phyloP scores from a whole-genome alignment of 2,888 invertebrate genomes.

The Cantharis flavilabris region DNA sequence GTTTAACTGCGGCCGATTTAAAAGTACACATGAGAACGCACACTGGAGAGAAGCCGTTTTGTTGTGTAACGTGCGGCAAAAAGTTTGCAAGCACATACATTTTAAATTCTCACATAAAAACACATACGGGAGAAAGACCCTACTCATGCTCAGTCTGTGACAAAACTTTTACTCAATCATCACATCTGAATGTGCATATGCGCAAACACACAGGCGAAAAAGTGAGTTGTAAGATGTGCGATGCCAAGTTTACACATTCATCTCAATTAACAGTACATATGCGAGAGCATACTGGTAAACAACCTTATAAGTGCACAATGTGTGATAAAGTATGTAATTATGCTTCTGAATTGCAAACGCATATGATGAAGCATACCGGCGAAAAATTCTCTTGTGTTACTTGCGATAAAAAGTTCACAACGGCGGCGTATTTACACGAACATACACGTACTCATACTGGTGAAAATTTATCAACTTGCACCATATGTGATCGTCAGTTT shows the following conservation, averaged over 20 bases:
- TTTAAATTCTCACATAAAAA: conserved; percentile 63
- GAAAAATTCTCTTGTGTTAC: conserved; percentile 49
- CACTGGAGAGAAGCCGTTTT: conserved; percentile 52
- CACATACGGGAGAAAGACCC: conserved; percentile 66
- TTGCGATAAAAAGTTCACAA: conserved; percentile 52
- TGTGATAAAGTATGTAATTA: conserved; percentile 52
- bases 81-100: conserved; percentile 67
- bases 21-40: conserved; percentile 58
- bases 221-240: conserved; percentile 47
- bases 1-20: conserved; percentile 59
- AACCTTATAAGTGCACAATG: conserved; percentile 51
- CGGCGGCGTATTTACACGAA: conserved; percentile 48
- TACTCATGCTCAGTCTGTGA: conserved; percentile 62
- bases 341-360: conserved; percentile 48
- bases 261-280: conserved; percentile 53
- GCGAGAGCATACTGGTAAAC: conserved; percentile 53
- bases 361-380: conserved; percentile 51
- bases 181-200: conserved; percentile 63
- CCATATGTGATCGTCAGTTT: conserved; percentile 55
- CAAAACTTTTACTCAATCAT: conserved; percentile 65
- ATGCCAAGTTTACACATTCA: conserved; percentile 51
- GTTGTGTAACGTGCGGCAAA: conserved; percentile 48
- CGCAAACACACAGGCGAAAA: conserved; percentile 59
- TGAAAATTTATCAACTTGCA: conserved; percentile 54
- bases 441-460: conserved; percentile 50